These are phyloP conservation scores for Pelodiscus sinensis DNA, from an alignment of 2,113 vertebrate species.

Conservation along the genomic window DNA sequence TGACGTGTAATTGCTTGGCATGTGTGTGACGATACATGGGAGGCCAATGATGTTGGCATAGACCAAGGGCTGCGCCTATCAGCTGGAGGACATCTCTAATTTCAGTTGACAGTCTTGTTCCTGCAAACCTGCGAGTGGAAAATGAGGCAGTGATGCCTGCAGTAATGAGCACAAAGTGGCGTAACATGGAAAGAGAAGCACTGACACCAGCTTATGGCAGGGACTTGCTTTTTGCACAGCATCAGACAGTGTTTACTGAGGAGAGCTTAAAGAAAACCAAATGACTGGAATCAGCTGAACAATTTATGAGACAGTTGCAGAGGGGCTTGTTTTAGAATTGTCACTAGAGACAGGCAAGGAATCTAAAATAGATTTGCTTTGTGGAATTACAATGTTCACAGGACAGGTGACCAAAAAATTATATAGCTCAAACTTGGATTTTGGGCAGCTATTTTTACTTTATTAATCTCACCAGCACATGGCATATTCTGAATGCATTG, in stretches of 20 bases:
- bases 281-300: neutral
- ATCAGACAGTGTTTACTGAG: neutral
- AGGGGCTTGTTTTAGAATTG: neutral
- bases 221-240: neutral
- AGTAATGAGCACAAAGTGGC: neutral
- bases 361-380: neutral
- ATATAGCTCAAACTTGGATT: neutral
- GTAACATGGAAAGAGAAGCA: neutral
- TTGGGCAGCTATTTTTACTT: neutral
- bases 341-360: constrained; percentile 5
- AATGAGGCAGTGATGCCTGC: neutral
- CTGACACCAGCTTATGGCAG: neutral
- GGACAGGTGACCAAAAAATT: neutral
- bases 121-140: neutral
- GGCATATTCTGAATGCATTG: neutral
- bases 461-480: neutral
- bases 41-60: neutral
- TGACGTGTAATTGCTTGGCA: neutral
- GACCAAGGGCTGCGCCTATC: neutral
- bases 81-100: neutral
- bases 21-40: neutral
- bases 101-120: neutral
- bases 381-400: neutral
- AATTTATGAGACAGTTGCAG: neutral
- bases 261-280: neutral